Evolutionary conservation across 2,797 vertebrate species (phyloP).

Genomic region (Trachurus trachurus): DNA sequence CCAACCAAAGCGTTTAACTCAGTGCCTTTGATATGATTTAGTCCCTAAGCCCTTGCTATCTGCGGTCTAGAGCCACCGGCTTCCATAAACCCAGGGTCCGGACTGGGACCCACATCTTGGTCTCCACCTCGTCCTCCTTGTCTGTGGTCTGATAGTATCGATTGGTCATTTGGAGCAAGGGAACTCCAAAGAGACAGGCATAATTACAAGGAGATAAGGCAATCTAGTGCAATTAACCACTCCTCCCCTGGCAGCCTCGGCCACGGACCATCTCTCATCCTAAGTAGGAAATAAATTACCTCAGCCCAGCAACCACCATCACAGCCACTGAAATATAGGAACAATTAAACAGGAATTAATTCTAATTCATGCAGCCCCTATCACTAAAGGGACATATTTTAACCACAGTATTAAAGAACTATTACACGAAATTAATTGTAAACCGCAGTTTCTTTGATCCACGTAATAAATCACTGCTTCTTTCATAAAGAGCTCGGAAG

Average conservation of each 20-base stretch:
- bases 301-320: constrained; percentile 57
- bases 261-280: constrained; percentile 74
- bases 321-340: constrained; percentile 90
- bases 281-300: constrained; percentile 91
- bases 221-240: constrained; percentile 91
- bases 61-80: constrained; percentile 26
- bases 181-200: constrained; percentile 77
- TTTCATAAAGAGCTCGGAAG: constrained; percentile 79
- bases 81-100: constrained; percentile 34
- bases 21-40: constrained; percentile 32
- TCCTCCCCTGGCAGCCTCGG: constrained; percentile 74
- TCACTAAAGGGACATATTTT: constrained; percentile 89
- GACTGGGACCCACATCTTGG: constrained; percentile 61
- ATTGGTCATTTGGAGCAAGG: constrained; percentile 72
- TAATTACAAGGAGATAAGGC: constrained; percentile 89
- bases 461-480: constrained; percentile 85
- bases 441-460: constrained; percentile 80
- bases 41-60: constrained; percentile 44
- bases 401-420: constrained; percentile 83
- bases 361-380: constrained; percentile 90
- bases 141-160: constrained; percentile 65
- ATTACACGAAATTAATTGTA: constrained; percentile 89
- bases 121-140: constrained; percentile 63
- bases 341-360: constrained; percentile 95
- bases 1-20: constrained; percentile 18